phyloP scores from a whole-genome alignment of 2,113 vertebrate genomes.

The Spea bombifrons region DNA sequence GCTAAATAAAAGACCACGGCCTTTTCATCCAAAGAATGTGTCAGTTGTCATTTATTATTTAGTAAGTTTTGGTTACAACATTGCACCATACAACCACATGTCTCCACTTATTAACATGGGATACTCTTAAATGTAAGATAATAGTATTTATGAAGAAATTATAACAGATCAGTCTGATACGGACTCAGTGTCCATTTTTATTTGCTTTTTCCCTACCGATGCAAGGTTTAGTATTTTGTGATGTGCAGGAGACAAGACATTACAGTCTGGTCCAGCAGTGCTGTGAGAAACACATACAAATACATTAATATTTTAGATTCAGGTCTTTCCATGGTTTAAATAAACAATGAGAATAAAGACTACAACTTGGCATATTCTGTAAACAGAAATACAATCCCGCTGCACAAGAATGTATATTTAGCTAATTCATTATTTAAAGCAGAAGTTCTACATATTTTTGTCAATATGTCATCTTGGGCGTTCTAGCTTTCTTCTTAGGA shows the following conservation, averaged over 20 bases:
- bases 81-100: too few relatives aligned
- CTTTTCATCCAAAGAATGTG: too few relatives aligned
- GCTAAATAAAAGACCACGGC: too few relatives aligned
- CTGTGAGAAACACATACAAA: conserved; percentile 42
- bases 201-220: background rate
- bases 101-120: too few relatives aligned
- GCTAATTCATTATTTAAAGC: conserved; percentile 37
- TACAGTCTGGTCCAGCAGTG: conserved; percentile 21
- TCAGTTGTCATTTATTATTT: too few relatives aligned
- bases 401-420: conserved; percentile 42
- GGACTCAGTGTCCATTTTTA: too few relatives aligned
- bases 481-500: conserved; percentile 10
- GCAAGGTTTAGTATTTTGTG: background rate
- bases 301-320: conserved; percentile 41
- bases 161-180: too few relatives aligned
- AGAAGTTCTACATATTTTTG: conserved; percentile 18
- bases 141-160: too few relatives aligned
- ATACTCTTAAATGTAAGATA: too few relatives aligned
- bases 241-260: conserved; percentile 8
- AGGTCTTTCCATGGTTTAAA: conserved; percentile 44
- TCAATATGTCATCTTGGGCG: conserved; percentile 27
- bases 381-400: conserved; percentile 40
- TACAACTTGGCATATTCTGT: conserved; percentile 35
- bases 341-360: conserved; percentile 44
- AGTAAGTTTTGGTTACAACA: too few relatives aligned